phyloP scores from a whole-genome alignment of 2,113 vertebrate genomes.

The Gavia stellata region DNA sequence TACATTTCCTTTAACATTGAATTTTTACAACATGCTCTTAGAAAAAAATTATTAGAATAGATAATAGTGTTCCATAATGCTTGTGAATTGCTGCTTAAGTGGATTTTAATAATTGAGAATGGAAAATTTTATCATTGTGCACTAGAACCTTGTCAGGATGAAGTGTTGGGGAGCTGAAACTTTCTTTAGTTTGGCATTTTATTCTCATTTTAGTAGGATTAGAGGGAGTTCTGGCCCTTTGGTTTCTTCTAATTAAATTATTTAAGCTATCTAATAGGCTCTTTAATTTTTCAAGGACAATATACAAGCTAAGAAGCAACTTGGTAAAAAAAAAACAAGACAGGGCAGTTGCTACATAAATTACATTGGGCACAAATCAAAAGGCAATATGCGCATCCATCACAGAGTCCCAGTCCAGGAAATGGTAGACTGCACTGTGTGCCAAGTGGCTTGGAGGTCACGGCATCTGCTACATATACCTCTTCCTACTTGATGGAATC shows the following conservation, averaged over 20 bases:
- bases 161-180: neutral
- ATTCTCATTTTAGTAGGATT: neutral
- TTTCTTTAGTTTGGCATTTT: neutral
- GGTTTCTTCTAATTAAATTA: neutral
- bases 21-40: neutral
- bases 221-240: neutral
- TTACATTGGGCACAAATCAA: neutral
- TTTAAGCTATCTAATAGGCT: neutral
- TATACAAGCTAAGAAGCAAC: neutral
- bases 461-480: accelerated
- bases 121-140: neutral
- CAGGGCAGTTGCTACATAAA: neutral
- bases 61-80: neutral
- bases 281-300: neutral
- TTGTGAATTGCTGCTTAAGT: neutral
- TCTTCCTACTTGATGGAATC: neutral
- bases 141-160: neutral
- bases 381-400: neutral
- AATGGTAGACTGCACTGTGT: neutral
- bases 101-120: constrained; percentile 48
- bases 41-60: neutral
- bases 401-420: neutral
- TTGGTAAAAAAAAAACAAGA: neutral
- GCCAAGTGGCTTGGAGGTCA: neutral
- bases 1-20: neutral